Percentiles rank a stretch among this genome's conserved stretches.
Conservation (phyloP, 2,113 vertebrate species). For the Prionailurus viverrinus region DNA sequence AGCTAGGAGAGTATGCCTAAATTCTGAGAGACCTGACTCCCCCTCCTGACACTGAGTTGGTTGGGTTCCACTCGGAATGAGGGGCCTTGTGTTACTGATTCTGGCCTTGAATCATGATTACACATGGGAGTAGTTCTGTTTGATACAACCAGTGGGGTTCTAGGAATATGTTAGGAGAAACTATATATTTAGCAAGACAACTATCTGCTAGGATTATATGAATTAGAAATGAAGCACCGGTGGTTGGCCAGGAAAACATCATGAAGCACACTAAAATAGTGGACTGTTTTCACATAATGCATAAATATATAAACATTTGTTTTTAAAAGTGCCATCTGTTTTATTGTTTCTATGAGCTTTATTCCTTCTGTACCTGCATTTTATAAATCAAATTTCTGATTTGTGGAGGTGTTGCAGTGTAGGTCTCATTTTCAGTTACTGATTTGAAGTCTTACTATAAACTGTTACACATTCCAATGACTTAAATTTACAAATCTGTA, state of each 20-base stretch:
- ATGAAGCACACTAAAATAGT: background rate
- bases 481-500: background rate
- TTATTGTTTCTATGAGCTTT: background rate
- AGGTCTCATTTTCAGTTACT: background rate
- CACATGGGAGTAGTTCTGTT: slow-evolving; percentile 1
- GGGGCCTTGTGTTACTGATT: background rate
- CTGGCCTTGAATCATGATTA: background rate
- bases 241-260: background rate
- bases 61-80: background rate
- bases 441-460: slow-evolving; percentile 7
- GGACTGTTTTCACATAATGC: background rate
- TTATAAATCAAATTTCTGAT: background rate
- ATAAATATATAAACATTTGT: background rate
- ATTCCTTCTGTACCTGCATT: background rate
- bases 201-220: background rate
- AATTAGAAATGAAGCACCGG: background rate
- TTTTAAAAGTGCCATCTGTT: background rate
- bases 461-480: background rate
- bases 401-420: background rate
- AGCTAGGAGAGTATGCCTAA: background rate
- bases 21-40: background rate
- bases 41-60: background rate
- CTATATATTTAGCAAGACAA: background rate
- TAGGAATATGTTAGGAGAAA: background rate
- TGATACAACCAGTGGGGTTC: background rate